Conservation (phyloP, 2,888 invertebrate species). For the Mesorhabditis spiculigera region DNA sequence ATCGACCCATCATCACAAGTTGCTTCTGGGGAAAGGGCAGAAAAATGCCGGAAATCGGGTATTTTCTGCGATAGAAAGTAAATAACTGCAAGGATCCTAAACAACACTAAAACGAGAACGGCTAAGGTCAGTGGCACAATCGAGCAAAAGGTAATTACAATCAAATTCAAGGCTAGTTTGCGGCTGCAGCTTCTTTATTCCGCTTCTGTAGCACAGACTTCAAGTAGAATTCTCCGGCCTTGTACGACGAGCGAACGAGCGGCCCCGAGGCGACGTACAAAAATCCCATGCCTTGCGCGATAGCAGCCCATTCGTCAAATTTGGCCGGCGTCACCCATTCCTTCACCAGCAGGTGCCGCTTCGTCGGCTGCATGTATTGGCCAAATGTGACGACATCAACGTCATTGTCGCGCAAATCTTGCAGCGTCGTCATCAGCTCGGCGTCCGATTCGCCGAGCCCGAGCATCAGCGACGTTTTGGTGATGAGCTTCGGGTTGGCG, state of each 20-base stretch:
- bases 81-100: too few relatives aligned
- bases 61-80: too few relatives aligned
- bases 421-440: slow-evolving; percentile 66
- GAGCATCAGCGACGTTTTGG: slow-evolving; percentile 96
- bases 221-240: slow-evolving; percentile 78
- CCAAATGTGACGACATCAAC: slow-evolving; percentile 96
- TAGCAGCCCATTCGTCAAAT: slow-evolving; percentile 51
- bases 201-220: slow-evolving; percentile 50
- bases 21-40: too few relatives aligned
- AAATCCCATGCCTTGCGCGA: slow-evolving; percentile 75
- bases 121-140: too few relatives aligned
- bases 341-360: slow-evolving; percentile 75
- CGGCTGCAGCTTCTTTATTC: too few relatives aligned
- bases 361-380: slow-evolving; percentile 99
- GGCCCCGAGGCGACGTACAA: slow-evolving; percentile 95
- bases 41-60: too few relatives aligned
- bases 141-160: too few relatives aligned
- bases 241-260: slow-evolving; percentile 89
- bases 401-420: slow-evolving; percentile 61
- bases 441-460: slow-evolving; percentile 85
- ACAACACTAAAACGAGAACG: too few relatives aligned
- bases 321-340: slow-evolving; percentile 88
- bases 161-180: too few relatives aligned
- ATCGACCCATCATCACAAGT: too few relatives aligned
- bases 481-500: slow-evolving; percentile 77